Conservation (phyloP, 2,113 vertebrate species). For the Phalacrocorax aristotelis region DNA sequence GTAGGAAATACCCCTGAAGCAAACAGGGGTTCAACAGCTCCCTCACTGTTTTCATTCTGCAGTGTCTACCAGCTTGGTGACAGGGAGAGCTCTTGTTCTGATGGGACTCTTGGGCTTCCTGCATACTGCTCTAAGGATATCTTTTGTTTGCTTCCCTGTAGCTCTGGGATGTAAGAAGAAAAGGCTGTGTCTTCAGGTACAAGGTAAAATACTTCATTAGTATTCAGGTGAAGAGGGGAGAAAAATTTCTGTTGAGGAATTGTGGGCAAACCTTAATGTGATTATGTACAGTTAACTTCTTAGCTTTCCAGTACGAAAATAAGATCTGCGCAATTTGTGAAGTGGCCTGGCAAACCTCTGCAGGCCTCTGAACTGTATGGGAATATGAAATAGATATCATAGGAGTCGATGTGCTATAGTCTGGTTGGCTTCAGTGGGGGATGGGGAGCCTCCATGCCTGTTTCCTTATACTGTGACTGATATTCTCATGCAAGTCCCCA, state of each 20-base stretch:
- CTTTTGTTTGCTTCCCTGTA: constrained; percentile 53
- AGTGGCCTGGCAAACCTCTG: background rate
- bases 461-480: background rate
- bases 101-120: background rate
- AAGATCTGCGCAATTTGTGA: background rate
- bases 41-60: background rate
- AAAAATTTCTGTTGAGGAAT: background rate
- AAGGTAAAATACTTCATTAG: constrained; percentile 77
- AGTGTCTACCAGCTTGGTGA: background rate
- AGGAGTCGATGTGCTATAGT: background rate
- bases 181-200: constrained; percentile 92
- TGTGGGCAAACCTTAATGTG: background rate
- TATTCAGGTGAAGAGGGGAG: background rate
- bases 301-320: background rate
- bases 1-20: background rate
- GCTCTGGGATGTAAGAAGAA: constrained; percentile 96
- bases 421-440: background rate
- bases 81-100: background rate
- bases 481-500: background rate
- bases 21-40: background rate
- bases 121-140: background rate
- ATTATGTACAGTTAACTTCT: background rate
- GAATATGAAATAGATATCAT: background rate
- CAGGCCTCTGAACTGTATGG: background rate
- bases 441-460: background rate